phyloP scores from a whole-genome alignment of 1,140 invertebrate species.

The Subanguina moxae region DNA sequence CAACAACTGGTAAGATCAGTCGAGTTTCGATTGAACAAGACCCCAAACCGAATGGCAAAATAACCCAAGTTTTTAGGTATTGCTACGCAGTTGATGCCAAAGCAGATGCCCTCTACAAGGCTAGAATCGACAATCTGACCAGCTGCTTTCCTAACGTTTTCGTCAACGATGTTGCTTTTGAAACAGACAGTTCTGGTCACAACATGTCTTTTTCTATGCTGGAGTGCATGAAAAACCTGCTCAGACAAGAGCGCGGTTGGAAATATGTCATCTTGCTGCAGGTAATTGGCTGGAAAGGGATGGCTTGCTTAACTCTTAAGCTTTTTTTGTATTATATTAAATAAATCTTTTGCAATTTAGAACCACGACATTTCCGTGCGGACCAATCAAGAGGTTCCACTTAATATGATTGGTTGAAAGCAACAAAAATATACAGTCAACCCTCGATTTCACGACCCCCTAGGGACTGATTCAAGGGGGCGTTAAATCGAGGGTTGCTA shows the following conservation, averaged over 20 bases:
- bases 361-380: slow-evolving; percentile 41
- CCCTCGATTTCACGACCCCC: no score
- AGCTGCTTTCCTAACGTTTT: slow-evolving; percentile 45
- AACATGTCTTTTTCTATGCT: neutral
- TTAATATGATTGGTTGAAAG: no score
- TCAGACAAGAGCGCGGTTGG: neutral
- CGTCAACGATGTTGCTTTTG: slow-evolving; percentile 5
- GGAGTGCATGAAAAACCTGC: slow-evolving; percentile 6
- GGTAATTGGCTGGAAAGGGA: no score
- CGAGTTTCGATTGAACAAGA: no score
- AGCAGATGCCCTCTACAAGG: slow-evolving; percentile 20
- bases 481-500: no score
- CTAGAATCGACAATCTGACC: slow-evolving; percentile 31
- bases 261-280: slow-evolving; percentile 9
- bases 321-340: no score
- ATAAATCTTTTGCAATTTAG: slow-evolving; percentile 23
- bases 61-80: slow-evolving; percentile 23
- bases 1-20: slow-evolving; percentile 34
- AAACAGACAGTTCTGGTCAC: slow-evolving; percentile 2
- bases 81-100: slow-evolving; percentile 48
- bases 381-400: slow-evolving; percentile 43
- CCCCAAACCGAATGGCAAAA: no score
- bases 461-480: no score
- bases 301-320: neutral
- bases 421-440: no score